Evolutionary conservation across 2,113 vertebrate species (phyloP).

Genomic region (Neodon shergylaensis): DNA sequence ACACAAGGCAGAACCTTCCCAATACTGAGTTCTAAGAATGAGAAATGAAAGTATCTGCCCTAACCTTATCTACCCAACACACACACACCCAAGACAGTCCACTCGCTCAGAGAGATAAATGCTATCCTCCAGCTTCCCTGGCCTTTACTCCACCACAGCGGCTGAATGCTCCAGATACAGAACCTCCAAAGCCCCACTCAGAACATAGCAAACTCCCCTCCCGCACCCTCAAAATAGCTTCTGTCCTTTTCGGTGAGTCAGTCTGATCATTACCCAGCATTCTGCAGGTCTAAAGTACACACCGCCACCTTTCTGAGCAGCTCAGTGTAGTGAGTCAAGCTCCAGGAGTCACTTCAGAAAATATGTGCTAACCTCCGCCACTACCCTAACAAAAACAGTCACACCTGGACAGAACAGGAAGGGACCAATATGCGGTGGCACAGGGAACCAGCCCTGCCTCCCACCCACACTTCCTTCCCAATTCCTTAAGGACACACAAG

Average conservation of each 20-base stretch:
- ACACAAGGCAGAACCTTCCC: background rate
- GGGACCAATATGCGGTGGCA: fast-evolving
- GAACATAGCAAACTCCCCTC: background rate
- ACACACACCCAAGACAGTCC: background rate
- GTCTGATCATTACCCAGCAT: background rate
- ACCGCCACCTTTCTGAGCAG: background rate
- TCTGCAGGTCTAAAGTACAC: background rate
- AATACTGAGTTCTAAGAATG: constrained; percentile 33
- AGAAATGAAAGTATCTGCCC: constrained; percentile 39
- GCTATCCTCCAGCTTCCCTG: background rate
- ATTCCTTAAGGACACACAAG: background rate
- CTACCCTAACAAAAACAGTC: background rate
- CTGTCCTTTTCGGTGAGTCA: background rate
- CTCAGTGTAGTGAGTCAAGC: background rate
- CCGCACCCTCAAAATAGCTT: background rate
- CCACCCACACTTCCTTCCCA: background rate
- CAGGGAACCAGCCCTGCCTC: background rate
- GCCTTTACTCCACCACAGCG: background rate
- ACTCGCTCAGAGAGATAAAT: constrained; percentile 33
- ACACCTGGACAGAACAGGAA: background rate
- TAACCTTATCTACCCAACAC: background rate
- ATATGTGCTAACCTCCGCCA: background rate
- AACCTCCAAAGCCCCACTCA: background rate
- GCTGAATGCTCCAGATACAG: background rate
- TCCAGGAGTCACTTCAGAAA: background rate